Conservation (phyloP, 2,888 invertebrate species). For the Mesorhabditis belari region DNA sequence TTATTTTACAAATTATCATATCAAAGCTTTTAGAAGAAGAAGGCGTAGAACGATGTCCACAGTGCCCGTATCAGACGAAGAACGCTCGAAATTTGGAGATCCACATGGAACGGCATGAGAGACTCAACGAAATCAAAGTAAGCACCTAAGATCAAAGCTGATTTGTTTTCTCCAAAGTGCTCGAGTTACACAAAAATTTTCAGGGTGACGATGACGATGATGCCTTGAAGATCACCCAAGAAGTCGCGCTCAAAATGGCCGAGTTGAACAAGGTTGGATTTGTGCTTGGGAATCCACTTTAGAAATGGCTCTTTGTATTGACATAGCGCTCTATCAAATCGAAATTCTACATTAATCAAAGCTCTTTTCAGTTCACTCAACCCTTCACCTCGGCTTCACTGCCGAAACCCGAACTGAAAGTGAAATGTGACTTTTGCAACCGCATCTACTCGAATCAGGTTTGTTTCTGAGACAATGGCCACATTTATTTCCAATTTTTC, state of each 20-base stretch:
- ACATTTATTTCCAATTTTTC: no score
- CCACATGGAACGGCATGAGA: constrained; percentile 32
- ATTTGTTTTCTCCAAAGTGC: neutral
- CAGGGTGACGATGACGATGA: constrained; percentile 32
- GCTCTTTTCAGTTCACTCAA: neutral
- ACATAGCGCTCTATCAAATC: neutral
- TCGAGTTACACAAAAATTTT: neutral
- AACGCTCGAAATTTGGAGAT: constrained; percentile 31
- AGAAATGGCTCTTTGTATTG: neutral
- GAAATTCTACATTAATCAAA: neutral
- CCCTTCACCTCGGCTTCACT: neutral
- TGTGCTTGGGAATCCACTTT: no score
- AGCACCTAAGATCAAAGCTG: neutral
- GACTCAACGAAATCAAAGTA: constrained; percentile 25
- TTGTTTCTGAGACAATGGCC: no score
- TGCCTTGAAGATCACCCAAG: constrained; percentile 31
- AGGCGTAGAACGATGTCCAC: constrained; percentile 13
- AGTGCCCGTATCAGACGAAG: constrained; percentile 25
- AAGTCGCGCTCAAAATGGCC: constrained; percentile 39
- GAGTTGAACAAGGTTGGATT: constrained; percentile 23
- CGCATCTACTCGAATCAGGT: no score
- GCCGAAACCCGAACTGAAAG: neutral
- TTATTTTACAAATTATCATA: neutral
- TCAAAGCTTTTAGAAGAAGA: neutral
- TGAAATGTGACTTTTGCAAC: neutral